Percentiles rank a stretch among this genome's conserved stretches.
Conservation (phyloP, 2,113 vertebrate species). For the Thalassarche chlororhynchos region DNA sequence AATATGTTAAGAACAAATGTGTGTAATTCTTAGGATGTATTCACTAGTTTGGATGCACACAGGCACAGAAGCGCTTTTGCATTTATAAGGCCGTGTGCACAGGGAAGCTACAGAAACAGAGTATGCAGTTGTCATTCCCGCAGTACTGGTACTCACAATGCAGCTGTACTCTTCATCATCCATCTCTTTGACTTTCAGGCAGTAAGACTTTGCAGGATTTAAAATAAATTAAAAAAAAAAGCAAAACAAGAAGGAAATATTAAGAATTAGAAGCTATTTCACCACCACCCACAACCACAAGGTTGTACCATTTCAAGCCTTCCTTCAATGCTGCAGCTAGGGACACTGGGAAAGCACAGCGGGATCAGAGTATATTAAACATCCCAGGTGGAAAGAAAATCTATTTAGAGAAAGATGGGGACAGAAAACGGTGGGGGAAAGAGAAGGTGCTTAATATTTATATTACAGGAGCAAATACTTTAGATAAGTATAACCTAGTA, state of each 20-base stretch:
- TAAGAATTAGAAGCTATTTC: neutral
- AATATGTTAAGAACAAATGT: neutral
- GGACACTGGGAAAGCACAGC: neutral
- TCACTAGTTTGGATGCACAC: neutral
- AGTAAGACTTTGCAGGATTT: constrained; percentile 87
- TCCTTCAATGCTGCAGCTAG: neutral
- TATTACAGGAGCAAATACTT: neutral
- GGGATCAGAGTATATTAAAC: neutral
- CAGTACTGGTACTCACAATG: constrained; percentile 83
- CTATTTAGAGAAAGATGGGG: neutral
- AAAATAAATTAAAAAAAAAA: neutral
- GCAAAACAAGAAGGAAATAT: neutral
- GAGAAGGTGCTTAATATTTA: neutral
- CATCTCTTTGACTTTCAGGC: constrained; percentile 99
- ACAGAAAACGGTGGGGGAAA: neutral
- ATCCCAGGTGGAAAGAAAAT: neutral
- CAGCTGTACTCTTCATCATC: constrained; percentile 98
- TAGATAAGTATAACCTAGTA: neutral
- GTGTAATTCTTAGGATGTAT: neutral
- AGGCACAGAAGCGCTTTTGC: neutral
- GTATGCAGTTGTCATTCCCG: neutral
- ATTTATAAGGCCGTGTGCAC: neutral
- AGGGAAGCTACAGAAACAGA: neutral
- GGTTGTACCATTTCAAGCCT: neutral
- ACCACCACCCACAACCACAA: neutral